Conservation (phyloP, 2,113 vertebrate species). For the Probosciger aterrimus region DNA sequence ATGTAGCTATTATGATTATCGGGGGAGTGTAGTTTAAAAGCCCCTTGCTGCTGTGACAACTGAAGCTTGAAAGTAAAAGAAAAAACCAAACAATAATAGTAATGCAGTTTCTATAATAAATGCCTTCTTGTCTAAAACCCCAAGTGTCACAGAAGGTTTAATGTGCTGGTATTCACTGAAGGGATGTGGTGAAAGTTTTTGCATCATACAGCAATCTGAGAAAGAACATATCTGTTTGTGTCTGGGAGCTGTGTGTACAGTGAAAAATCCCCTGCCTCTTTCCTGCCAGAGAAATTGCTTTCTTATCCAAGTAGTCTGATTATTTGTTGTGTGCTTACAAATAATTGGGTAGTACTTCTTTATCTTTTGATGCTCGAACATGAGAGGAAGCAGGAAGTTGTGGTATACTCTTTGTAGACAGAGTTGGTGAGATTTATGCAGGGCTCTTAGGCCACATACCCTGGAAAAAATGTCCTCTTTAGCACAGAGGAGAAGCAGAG, state of each 20-base stretch:
- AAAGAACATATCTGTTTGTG: background rate
- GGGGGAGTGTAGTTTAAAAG: background rate
- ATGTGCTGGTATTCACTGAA: background rate
- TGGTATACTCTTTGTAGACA: background rate
- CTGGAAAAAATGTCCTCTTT: background rate
- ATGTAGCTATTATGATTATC: background rate
- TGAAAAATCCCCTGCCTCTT: background rate
- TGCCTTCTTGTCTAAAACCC: background rate
- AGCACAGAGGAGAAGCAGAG: background rate
- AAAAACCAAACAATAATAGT: background rate
- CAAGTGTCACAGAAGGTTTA: background rate
- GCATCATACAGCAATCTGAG: background rate
- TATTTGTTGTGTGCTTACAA: background rate
- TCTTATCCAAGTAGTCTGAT: background rate
- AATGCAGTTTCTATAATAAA: background rate
- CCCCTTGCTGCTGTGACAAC: background rate
- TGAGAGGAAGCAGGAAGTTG: background rate
- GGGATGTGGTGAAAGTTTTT: background rate
- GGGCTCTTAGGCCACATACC: background rate
- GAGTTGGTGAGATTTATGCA: background rate
- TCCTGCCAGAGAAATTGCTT: background rate
- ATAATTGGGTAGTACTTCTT: background rate
- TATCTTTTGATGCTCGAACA: background rate
- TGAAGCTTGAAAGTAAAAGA: background rate
- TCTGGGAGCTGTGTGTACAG: background rate